Evolutionary conservation across 1,140 invertebrate species (phyloP).

Genomic region (Camponotus pennsylvanicus): DNA sequence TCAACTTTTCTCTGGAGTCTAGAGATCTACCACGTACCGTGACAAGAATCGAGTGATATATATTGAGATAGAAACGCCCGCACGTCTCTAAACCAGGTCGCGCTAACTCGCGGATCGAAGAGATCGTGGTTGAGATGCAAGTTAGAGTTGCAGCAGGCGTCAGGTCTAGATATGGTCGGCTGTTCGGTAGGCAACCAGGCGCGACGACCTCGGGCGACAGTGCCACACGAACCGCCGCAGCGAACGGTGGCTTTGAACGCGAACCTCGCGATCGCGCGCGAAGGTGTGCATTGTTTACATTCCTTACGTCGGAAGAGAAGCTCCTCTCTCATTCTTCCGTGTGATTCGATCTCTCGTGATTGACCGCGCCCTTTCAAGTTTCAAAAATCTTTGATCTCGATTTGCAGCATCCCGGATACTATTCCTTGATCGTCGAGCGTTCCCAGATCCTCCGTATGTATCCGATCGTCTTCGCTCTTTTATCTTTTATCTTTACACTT

Average conservation of each 20-base stretch:
- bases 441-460: not conserved
- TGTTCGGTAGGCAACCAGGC: slow-evolving; percentile 57
- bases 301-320: not conserved
- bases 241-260: slow-evolving; percentile 58
- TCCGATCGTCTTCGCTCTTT: not conserved
- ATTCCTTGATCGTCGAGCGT: not conserved
- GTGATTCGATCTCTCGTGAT: not conserved
- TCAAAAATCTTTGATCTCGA: not conserved
- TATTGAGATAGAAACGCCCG: not conserved
- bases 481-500: not conserved
- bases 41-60: too few relatives aligned
- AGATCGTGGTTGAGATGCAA: slow-evolving; percentile 1
- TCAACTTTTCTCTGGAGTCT: too few relatives aligned
- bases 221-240: slow-evolving; percentile 63
- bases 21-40: too few relatives aligned
- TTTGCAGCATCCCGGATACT: not conserved
- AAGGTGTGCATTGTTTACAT: slow-evolving; percentile 25
- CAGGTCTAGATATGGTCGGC: not conserved
- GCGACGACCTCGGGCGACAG: slow-evolving; percentile 72
- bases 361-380: not conserved
- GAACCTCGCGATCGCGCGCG: slow-evolving; percentile 59
- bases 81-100: not conserved
- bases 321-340: not conserved
- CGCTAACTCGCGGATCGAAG: slow-evolving; percentile 23
- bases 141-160: not conserved